Evolutionary conservation across 2,113 vertebrate species (phyloP).

Genomic region (Neolamprologus hecqui): DNA sequence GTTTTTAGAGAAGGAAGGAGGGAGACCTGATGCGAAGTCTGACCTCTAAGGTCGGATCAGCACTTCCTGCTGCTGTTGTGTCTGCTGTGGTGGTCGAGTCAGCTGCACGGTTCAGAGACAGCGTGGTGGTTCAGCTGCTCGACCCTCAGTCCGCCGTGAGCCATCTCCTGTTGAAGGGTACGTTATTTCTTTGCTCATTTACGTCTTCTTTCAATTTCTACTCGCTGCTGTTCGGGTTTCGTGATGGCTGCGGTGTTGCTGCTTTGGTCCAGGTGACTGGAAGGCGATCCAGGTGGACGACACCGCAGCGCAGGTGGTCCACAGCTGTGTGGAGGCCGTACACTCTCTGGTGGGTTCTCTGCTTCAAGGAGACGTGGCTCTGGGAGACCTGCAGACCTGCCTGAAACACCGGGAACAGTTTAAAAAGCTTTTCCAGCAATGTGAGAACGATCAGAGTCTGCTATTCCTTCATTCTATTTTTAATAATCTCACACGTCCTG

Average conservation of each 20-base stretch:
- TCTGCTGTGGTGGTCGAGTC: conserved; percentile 62
- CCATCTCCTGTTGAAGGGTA: conserved; percentile 54
- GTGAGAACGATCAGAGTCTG: conserved; percentile 27
- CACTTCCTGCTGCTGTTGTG: neutral
- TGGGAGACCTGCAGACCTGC: conserved; percentile 52
- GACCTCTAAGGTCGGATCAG: neutral
- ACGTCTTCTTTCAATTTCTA: rapidly evolving
- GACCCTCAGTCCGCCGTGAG: conserved; percentile 53
- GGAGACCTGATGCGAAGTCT: conserved; percentile 49
- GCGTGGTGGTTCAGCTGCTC: conserved; percentile 38
- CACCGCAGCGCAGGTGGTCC: conserved; percentile 25
- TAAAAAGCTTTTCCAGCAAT: conserved; percentile 46
- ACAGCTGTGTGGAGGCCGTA: conserved; percentile 9
- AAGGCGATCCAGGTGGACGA: conserved; percentile 41
- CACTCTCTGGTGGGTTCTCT: conserved; percentile 40
- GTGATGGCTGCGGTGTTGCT: neutral
- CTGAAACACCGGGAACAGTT: conserved; percentile 43
- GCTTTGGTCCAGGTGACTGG: conserved; percentile 42
- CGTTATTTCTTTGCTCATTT: rapidly evolving
- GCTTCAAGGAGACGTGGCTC: conserved; percentile 37
- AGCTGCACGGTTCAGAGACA: neutral
- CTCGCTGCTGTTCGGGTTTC: rapidly evolving
- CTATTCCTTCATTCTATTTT: neutral
- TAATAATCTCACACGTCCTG: neutral
- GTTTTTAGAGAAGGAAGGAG: conserved; percentile 47